phyloP scores from a whole-genome alignment of 1,140 invertebrate genomes.

The Zaprionus ghesquierei region DNA sequence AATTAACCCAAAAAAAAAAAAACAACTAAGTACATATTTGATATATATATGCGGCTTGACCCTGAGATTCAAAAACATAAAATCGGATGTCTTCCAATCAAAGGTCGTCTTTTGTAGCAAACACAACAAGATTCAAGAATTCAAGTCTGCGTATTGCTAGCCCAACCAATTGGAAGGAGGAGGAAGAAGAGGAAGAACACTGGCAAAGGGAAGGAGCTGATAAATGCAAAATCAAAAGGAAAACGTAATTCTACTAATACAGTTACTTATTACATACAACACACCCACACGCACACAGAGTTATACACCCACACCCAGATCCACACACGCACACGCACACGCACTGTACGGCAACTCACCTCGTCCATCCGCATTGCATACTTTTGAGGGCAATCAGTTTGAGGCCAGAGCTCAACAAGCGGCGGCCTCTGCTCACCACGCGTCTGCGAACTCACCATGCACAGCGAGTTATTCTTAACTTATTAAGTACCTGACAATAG shows the following conservation, averaged over 20 bases:
- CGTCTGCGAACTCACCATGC: neutral
- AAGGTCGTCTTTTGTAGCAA: conserved; percentile 82
- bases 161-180: conserved; percentile 58
- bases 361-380: conserved; percentile 34
- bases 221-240: conserved; percentile 40
- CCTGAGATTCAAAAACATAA: conserved; percentile 82
- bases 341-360: conserved; percentile 49
- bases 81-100: conserved; percentile 83
- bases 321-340: conserved; percentile 6
- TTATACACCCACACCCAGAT: conserved; percentile 10
- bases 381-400: conserved; percentile 34
- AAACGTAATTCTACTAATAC: conserved; percentile 31
- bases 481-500: conserved; percentile 82
- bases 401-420: neutral
- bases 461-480: conserved; percentile 36
- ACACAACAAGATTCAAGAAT: conserved; percentile 66
- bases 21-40: conserved; percentile 55
- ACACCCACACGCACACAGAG: conserved; percentile 15
- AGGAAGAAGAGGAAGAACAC: conserved; percentile 13
- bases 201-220: conserved; percentile 48
- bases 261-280: neutral
- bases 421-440: neutral
- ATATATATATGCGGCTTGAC: conserved; percentile 78
- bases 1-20: conserved; percentile 21
- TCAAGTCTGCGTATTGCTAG: conserved; percentile 79